Evolutionary conservation across 2,888 invertebrate genomes (phyloP).

Genomic region (Rhagophthalmus giganteus): DNA sequence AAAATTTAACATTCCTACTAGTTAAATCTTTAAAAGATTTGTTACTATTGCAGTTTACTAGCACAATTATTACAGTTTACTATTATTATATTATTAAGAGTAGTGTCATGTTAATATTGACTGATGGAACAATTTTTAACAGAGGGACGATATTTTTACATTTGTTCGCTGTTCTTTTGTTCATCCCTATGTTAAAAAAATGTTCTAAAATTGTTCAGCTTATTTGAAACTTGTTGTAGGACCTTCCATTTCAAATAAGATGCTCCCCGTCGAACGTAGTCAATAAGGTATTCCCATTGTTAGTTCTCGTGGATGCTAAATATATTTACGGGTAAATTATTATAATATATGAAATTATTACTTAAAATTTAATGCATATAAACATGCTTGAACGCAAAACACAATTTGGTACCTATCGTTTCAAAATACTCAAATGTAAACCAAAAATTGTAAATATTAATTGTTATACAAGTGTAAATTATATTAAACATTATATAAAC

Average conservation of each 20-base stretch:
- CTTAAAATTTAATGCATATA: background rate
- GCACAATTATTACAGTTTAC: no score
- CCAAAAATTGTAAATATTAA: slow-evolving; percentile 2
- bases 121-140: no score
- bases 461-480: background rate
- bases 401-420: background rate
- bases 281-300: no score
- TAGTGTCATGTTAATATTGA: slow-evolving; percentile 21
- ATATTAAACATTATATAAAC: background rate
- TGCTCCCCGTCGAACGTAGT: no score
- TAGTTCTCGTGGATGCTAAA: no score
- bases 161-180: no score
- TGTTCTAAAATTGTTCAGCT: slow-evolving; percentile 15
- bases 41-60: slow-evolving; percentile 27
- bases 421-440: background rate
- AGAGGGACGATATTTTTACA: no score
- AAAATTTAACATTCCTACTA: slow-evolving; percentile 47
- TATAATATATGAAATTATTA: slow-evolving; percentile 1
- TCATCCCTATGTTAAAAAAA: no score
- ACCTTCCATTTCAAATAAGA: no score
- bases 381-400: no score
- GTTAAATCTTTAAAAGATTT: slow-evolving; percentile 30
- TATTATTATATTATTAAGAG: slow-evolving; percentile 19
- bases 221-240: slow-evolving; percentile 19
- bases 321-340: background rate